A percentile compares a stretch with the other conserved stretches of the same genome.
Evolutionary conservation across 2,797 vertebrate genomes (phyloP).

Genomic region (Bradypus variegatus): DNA sequence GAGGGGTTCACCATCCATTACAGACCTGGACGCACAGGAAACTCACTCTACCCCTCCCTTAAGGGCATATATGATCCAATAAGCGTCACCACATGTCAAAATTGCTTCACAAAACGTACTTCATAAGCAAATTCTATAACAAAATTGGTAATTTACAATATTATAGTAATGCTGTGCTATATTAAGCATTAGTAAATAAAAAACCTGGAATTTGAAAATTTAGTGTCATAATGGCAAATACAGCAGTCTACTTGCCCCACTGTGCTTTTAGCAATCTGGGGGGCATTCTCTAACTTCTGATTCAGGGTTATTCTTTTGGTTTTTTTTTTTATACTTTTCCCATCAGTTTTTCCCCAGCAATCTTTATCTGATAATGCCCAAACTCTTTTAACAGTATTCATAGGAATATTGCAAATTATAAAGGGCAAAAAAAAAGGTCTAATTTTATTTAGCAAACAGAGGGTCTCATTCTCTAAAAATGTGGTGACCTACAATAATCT

Average conservation of each 20-base stretch:
- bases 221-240: not conserved
- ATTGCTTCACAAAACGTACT: not conserved
- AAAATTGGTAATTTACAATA: not conserved
- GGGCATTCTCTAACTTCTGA: not conserved
- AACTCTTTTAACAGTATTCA: not conserved
- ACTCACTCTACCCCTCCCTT: not conserved
- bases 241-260: accelerated
- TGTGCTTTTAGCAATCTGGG: not conserved
- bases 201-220: not conserved
- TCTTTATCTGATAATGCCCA: not conserved
- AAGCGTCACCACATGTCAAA: not conserved
- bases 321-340: not conserved
- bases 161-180: not conserved
- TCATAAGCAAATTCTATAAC: not conserved
- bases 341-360: not conserved
- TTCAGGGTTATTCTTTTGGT: not conserved
- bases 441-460: not conserved
- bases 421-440: not conserved
- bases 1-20: not conserved
- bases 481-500: not conserved
- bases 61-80: not conserved
- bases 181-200: not conserved
- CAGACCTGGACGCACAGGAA: not conserved
- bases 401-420: not conserved
- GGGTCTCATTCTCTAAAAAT: not conserved